A percentile compares a stretch with the other conserved stretches of the same genome.
These are phyloP conservation scores for Ceratitis capitata DNA, from an alignment of 1,140 invertebrate genomes.

Conservation along the genomic window DNA sequence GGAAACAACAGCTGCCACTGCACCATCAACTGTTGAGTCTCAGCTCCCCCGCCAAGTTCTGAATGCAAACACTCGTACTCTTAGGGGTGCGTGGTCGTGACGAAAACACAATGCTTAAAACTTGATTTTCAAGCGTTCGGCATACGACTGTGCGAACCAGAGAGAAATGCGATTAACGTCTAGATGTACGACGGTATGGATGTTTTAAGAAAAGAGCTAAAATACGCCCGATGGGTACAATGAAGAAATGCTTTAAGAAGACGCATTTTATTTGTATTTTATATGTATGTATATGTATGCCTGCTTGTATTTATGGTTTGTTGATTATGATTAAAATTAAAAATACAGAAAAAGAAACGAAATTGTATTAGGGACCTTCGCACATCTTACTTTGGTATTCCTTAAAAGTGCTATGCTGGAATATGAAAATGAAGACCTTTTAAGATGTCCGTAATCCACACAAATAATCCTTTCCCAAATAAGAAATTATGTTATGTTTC, in stretches of 20 bases:
- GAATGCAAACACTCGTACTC: neutral
- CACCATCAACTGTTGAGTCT: constrained; percentile 14
- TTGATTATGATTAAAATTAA: neutral
- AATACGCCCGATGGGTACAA: neutral
- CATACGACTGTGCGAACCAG: neutral
- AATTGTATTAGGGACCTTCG: too few relatives aligned
- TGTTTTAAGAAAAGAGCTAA: neutral
- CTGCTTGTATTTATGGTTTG: neutral
- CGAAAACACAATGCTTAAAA: constrained; percentile 11
- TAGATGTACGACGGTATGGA: neutral
- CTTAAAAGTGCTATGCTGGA: too few relatives aligned
- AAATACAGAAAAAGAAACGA: neutral
- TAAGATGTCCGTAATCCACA: too few relatives aligned
- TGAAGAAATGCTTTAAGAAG: neutral
- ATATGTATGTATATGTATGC: neutral
- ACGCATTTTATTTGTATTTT: neutral
- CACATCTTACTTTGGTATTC: too few relatives aligned
- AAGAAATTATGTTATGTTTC: too few relatives aligned
- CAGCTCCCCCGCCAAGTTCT: constrained; percentile 15
- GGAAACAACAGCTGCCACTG: constrained; percentile 26
- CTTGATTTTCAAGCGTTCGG: neutral
- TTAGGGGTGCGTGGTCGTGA: constrained; percentile 5
- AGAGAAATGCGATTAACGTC: constrained; percentile 8
- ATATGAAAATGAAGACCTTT: too few relatives aligned
- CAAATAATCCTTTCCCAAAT: too few relatives aligned